Base-by-base conservation (phyloP, 2,888 invertebrate genomes). In the Cerastoderma edule region DNA sequence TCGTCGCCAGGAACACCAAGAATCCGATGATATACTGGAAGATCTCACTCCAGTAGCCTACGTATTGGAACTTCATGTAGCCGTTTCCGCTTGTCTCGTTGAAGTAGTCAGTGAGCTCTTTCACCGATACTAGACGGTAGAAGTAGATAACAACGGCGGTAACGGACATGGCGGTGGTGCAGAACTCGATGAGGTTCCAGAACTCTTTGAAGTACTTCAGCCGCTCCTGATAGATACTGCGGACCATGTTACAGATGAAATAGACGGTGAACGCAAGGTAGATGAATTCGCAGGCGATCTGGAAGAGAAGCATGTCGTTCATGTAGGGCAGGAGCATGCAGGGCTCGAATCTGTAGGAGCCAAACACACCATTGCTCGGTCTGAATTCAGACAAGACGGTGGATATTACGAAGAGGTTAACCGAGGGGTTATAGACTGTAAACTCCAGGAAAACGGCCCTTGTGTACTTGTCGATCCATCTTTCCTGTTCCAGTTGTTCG, bases 371-470 rank as follows among this genome's bases (percentile, higher is more conserved):
- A 3, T 92, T 92, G 67, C 87, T 89, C 19, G 88, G 83, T 53
- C 90, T 78, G 57, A 91, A 86, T 86, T 93, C 93, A 0, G 91
- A 86, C 8, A 92, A 72, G 22, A 93, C 79, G 5, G 90, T 91
- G 10, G 84, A 85, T 1, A 92, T 87, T 6, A 88, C 88, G 79
- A 93, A 92, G 24, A 93, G 81, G 75, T 92, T 92, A 1, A 91
- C 85, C 68, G 89, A 88, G 0, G 92, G 89, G 72, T 94, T 94
- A 87, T 94, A 94, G 39, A 93, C 92, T 0, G 94, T 93, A 83
- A 94, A 94, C 79, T 94, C 94, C n/a, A 94, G 89, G 76, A 94
- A 92, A 5, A 94, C 90, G 3, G 94, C 94, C 57, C 94, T 77
- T 1, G 94, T 94, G 78, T 92, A 89, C 72, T 88, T 83, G 79